These are phyloP conservation scores for Pomacea maculata DNA, from an alignment of 1,140 invertebrate genomes.

Conservation along the genomic window DNA sequence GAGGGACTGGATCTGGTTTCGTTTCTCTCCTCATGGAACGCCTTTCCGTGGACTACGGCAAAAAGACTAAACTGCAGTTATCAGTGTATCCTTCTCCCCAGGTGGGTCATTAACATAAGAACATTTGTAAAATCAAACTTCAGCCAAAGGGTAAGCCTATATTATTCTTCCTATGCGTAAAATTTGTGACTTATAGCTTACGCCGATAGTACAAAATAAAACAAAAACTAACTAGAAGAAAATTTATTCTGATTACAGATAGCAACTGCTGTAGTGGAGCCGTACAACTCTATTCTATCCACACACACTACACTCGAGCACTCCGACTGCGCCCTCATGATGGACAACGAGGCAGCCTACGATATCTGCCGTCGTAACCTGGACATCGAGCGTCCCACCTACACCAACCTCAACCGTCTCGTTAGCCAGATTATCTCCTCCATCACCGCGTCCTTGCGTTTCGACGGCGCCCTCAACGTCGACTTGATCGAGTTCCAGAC, in stretches of 20 bases:
- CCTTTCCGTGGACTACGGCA: conserved; percentile 76
- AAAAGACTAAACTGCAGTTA: conserved; percentile 78
- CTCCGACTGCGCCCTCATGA: conserved; percentile 69
- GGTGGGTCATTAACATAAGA: conserved; percentile 32
- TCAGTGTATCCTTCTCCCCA: conserved; percentile 62
- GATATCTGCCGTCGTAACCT: conserved; percentile 89
- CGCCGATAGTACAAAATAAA: too few species aligned
- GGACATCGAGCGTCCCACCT: conserved; percentile 82
- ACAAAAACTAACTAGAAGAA: too few species aligned
- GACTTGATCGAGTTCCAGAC: conserved; percentile 24
- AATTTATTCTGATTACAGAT: conserved; percentile 53
- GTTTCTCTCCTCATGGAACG: conserved; percentile 87
- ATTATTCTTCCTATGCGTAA: background rate
- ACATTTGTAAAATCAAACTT: too few species aligned
- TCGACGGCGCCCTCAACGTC: background rate
- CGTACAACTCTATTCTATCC: conserved; percentile 66
- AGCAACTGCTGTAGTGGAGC: conserved; percentile 66
- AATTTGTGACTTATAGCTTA: background rate
- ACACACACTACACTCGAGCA: conserved; percentile 67
- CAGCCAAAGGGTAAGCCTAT: too few species aligned
- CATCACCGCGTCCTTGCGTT: background rate
- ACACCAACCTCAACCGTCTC: conserved; percentile 82
- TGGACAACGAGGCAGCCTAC: conserved; percentile 91
- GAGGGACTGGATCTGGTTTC: conserved; percentile 77
- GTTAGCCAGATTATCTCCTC: conserved; percentile 28